These are phyloP conservation scores for Zeus faber DNA, from an alignment of 2,113 vertebrate species.

Conservation along the genomic window DNA sequence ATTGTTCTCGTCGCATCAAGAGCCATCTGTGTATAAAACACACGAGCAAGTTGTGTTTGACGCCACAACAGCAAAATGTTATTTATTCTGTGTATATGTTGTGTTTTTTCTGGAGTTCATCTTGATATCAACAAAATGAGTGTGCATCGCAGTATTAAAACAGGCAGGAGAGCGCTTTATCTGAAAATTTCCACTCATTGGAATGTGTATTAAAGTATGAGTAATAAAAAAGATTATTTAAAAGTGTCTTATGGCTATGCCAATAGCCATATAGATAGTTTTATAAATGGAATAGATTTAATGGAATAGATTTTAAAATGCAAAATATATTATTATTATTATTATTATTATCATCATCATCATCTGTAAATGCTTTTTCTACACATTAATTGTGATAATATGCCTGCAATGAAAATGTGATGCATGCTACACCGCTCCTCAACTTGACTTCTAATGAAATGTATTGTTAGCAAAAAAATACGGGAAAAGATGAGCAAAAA, in stretches of 20 bases:
- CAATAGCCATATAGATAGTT: constrained; percentile 56
- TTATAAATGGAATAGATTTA: constrained; percentile 50
- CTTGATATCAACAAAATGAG: constrained; percentile 48
- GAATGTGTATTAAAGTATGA: constrained; percentile 37
- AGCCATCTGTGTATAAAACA: constrained; percentile 64
- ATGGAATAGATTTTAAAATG: not conserved
- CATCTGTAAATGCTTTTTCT: constrained; percentile 64
- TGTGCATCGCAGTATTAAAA: constrained; percentile 66
- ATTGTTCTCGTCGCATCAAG: constrained; percentile 57
- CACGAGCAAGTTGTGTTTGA: constrained; percentile 36
- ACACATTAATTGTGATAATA: constrained; percentile 67
- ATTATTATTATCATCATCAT: constrained; percentile 32
- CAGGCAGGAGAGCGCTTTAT: constrained; percentile 40
- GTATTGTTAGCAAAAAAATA: constrained; percentile 61
- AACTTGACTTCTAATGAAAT: constrained; percentile 66
- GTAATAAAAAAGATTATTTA: constrained; percentile 28
- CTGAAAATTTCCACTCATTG: constrained; percentile 29
- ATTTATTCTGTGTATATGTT: constrained; percentile 53
- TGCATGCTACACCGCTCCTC: constrained; percentile 71
- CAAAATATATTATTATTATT: constrained; percentile 14
- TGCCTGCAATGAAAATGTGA: constrained; percentile 70
- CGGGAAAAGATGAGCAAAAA: too few species aligned
- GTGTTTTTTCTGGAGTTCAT: constrained; percentile 48
- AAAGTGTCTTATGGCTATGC: constrained; percentile 45
- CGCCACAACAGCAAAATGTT: constrained; percentile 35